Percentiles rank a stretch among this genome's conserved stretches.
These are phyloP conservation scores for Lasioglossum calceatum DNA, from an alignment of 2,888 invertebrate genomes.

Conservation along the genomic window DNA sequence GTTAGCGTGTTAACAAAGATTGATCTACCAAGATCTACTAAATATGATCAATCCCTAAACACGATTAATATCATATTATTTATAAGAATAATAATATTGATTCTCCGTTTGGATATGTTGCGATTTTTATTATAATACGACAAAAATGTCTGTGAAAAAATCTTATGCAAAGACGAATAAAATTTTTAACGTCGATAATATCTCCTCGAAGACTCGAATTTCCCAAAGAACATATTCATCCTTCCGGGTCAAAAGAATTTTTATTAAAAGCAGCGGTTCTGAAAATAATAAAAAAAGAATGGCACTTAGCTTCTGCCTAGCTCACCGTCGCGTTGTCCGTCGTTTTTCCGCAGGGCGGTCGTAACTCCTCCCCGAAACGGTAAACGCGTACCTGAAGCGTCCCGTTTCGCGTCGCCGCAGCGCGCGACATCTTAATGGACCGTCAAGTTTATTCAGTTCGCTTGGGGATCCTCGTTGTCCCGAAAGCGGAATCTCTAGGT, in stretches of 20 bases:
- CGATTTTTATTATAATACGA: background rate
- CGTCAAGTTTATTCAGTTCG: constrained; percentile 47
- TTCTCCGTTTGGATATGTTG: background rate
- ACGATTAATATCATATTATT: too few relatives aligned
- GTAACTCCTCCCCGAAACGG: constrained; percentile 28
- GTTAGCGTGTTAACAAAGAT: too few relatives aligned
- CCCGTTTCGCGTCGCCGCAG: constrained; percentile 27
- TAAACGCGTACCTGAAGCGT: constrained; percentile 34
- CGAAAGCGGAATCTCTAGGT: background rate
- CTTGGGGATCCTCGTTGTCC: constrained; percentile 10
- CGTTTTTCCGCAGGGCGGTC: constrained; percentile 21
- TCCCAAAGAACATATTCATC: too few relatives aligned
- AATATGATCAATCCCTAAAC: too few relatives aligned
- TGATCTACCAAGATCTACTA: too few relatives aligned
- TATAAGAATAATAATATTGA: background rate
- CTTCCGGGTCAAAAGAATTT: background rate
- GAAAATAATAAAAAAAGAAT: background rate
- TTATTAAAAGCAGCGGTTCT: background rate
- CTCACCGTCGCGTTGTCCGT: background rate
- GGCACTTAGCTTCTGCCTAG: constrained; percentile 13
- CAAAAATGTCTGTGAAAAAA: background rate
- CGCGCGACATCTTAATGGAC: constrained; percentile 53
- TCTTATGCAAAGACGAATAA: background rate
- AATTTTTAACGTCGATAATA: background rate
- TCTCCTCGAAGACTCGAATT: background rate